Evolutionary conservation across 2,113 vertebrate species (phyloP).

Genomic region (Siniperca chuatsi): DNA sequence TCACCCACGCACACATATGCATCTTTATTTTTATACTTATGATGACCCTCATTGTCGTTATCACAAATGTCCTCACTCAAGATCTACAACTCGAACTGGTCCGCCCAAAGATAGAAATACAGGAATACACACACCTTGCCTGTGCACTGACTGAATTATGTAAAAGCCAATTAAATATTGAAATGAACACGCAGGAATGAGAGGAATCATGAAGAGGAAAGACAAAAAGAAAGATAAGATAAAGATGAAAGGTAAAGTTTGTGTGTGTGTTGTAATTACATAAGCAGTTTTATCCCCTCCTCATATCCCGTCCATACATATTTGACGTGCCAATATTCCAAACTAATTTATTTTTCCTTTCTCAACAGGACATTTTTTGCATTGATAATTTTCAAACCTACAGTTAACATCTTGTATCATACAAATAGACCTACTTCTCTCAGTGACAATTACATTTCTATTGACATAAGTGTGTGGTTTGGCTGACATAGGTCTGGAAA

Average conservation of each 20-base stretch:
- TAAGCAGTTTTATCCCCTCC: neutral
- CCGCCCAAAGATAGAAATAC: constrained; percentile 18
- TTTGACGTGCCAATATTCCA: constrained; percentile 3
- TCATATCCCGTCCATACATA: neutral
- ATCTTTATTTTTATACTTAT: neutral
- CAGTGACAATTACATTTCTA: neutral
- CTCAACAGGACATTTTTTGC: neutral
- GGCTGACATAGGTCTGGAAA: neutral
- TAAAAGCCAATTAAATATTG: constrained; percentile 74
- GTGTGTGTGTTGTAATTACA: constrained; percentile 5
- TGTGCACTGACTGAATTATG: constrained; percentile 63
- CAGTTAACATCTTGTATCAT: neutral
- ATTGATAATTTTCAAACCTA: neutral
- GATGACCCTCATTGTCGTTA: neutral
- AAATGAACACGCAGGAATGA: constrained; percentile 63
- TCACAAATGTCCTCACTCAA: neutral
- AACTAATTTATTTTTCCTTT: neutral
- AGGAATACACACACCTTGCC: constrained; percentile 13
- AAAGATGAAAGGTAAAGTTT: neutral
- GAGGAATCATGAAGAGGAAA: constrained; percentile 50
- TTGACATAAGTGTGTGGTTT: neutral
- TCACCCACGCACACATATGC: neutral
- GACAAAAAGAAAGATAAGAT: neutral
- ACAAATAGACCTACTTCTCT: neutral
- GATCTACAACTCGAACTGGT: constrained; percentile 26